phyloP scores from a whole-genome alignment of 53 echinoderm and acorn worm genomes.

The Pentamera pediparva region DNA sequence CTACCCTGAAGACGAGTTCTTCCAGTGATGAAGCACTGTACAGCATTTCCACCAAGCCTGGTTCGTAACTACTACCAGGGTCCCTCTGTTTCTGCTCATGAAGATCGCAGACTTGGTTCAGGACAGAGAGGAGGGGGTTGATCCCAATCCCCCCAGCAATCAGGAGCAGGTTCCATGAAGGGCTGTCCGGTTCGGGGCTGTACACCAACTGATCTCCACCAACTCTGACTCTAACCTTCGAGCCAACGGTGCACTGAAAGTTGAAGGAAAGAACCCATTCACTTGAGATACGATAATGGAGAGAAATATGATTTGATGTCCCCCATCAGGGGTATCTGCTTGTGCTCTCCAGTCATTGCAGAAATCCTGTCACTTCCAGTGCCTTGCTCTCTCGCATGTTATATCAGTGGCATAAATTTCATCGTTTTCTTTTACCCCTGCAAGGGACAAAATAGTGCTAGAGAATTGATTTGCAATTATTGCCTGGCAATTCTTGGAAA shows the following conservation, averaged over 20 bases:
- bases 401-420: too few species aligned
- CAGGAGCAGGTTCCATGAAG: slow-evolving; percentile 74
- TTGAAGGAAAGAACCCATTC: background rate
- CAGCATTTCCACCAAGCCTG: slow-evolving; percentile 60
- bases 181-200: slow-evolving; percentile 65
- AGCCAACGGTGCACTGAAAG: slow-evolving; percentile 71
- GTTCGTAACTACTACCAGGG: slow-evolving; percentile 36
- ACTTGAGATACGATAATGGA: background rate
- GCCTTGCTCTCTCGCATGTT: too few species aligned
- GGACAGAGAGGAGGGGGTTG: slow-evolving; percentile 77
- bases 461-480: background rate
- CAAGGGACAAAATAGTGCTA: background rate
- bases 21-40: slow-evolving; percentile 64
- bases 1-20: slow-evolving; percentile 86
- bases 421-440: too few species aligned
- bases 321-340: too few species aligned
- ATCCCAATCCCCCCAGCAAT: slow-evolving; percentile 94
- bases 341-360: too few species aligned
- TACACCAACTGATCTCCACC: slow-evolving; percentile 85
- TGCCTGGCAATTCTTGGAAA: background rate
- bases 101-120: slow-evolving; percentile 56
- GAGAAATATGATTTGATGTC: background rate
- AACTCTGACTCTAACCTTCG: slow-evolving; percentile 62
- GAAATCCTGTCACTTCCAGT: too few species aligned
- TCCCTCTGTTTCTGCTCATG: slow-evolving; percentile 3